Conservation (phyloP, 2,113 vertebrate species). For the Tinamus guttatus region DNA sequence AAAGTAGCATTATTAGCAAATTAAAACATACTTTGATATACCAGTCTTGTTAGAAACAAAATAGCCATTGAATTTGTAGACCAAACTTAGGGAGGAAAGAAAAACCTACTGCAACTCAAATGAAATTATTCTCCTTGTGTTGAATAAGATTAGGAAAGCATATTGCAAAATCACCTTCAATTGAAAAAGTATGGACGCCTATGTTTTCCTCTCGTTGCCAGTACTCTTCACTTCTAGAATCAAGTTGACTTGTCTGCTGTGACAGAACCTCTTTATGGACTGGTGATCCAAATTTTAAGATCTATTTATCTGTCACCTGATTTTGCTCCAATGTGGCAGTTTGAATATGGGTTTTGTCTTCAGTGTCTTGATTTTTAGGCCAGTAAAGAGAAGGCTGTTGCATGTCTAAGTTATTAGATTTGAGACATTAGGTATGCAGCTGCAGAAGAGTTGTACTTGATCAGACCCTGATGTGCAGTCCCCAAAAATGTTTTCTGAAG, state of each 20-base stretch:
- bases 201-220: neutral
- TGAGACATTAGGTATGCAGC: neutral
- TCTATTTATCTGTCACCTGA: neutral
- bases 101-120: neutral
- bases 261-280: neutral
- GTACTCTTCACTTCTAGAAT: neutral
- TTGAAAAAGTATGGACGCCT: neutral
- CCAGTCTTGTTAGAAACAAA: neutral
- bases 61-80: neutral
- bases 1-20: neutral
- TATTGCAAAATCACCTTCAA: neutral
- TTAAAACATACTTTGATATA: neutral
- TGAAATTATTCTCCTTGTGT: neutral
- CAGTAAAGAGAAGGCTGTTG: neutral
- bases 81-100: neutral
- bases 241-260: neutral
- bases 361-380: neutral
- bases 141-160: neutral
- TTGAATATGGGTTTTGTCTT: neutral
- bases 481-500: neutral
- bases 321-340: neutral
- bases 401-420: neutral
- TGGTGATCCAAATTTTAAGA: neutral
- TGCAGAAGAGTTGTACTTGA: neutral
- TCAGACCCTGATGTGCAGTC: neutral